Base-by-base conservation (phyloP, 1,140 invertebrate species). In the Melipona quadrifasciata region DNA sequence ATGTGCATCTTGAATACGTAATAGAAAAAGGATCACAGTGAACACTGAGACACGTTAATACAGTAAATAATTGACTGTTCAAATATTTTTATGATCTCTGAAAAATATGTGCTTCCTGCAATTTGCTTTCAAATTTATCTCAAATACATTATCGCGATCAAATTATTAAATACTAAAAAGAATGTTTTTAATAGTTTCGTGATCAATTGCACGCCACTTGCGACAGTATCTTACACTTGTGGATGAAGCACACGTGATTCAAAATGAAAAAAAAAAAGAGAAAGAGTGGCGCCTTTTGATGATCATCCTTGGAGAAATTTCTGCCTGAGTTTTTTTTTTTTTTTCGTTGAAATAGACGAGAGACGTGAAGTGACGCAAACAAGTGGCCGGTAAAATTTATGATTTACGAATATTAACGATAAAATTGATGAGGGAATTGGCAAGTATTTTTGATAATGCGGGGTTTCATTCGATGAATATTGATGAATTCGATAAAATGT, bases 241-340 rank as follows among this genome's bases (percentile, higher is more conserved):
- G n/a, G 12, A 16, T 14, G 14, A 76, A 17, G 61, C 34, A 1
- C 57, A 10, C 16, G n/a, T 39, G 24, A 77, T 77, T 39, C 21
- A 34, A 34, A 31, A 24, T 2, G 3, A 21, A 31, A 19, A 34
- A 3, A 58, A 4, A 10, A 19, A 0, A 27, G 8, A 10, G 4
- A n/a, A 24, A 24, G 64, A 8, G 39, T 27, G 39, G 11, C 16
- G 31, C 6, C 16, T 27, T 27, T n/a, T 27, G 19, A 68, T 19
- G 67, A 71, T n/a, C 17, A 72, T 72, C n/a, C 34, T 72, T 51
- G 70, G 67, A 24, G 67, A 70, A 70, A 70, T 70, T 39, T 39
- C 34, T 34, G 16, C 64, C n/a, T 31, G n/a, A n/a, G 17, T 11
- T 8, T 39, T 39, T 39, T 39, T 39, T 39, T 39, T 39, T 39